Percentiles rank a stretch among this genome's conserved stretches.
Evolutionary conservation across 1,140 invertebrate genomes (phyloP).

Genomic region (Andricus grossulariae): DNA sequence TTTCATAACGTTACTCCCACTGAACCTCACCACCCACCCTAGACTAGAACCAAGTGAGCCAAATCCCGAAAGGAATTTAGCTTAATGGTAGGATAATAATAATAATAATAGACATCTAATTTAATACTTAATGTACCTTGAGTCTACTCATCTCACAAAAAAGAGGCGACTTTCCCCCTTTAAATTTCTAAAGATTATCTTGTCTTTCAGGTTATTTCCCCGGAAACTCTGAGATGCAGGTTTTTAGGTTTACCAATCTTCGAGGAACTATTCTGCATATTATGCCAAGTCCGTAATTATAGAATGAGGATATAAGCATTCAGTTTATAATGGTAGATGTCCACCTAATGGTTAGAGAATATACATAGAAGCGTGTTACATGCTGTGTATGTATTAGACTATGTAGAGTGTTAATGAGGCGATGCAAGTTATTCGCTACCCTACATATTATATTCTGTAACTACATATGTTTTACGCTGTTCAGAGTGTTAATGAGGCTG

Average conservation of each 20-base stretch:
- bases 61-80: too few species aligned
- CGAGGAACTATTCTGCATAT: constrained; percentile 9
- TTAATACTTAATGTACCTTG: neutral
- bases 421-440: neutral
- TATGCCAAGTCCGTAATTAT: neutral
- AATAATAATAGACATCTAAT: too few species aligned
- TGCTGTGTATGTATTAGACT: neutral
- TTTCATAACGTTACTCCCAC: too few species aligned
- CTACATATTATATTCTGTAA: constrained; percentile 13
- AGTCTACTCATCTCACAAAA: neutral
- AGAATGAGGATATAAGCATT: neutral
- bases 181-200: constrained; percentile 12
- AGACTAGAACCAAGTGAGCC: too few species aligned
- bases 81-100: too few species aligned
- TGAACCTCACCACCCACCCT: too few species aligned
- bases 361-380: too few species aligned
- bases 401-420: neutral
- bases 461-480: constrained; percentile 27
- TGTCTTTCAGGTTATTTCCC: constrained; percentile 13
- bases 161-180: constrained; percentile 15
- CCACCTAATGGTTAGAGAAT: neutral
- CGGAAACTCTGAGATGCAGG: neutral
- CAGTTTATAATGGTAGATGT: constrained; percentile 19
- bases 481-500: constrained; percentile 13
- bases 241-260: neutral